Evolutionary conservation across 2,113 vertebrate species (phyloP).

Genomic region (Enhydra lutris): DNA sequence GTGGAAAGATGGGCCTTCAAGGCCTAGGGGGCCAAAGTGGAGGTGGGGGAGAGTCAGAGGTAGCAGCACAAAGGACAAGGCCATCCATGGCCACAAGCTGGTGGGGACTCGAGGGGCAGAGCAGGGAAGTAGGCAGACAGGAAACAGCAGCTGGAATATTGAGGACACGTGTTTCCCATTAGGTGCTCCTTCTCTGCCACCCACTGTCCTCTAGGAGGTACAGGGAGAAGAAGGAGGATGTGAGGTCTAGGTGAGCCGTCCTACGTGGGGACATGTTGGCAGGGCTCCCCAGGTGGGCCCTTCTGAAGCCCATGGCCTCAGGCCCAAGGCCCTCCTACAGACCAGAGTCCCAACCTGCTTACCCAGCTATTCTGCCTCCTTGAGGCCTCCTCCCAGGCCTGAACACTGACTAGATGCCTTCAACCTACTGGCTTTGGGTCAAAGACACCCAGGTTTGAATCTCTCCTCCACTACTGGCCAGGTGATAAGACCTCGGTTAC

Average conservation of each 20-base stretch:
- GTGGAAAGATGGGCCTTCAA: not conserved
- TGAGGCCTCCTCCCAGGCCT: not conserved
- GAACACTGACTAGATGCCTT: not conserved
- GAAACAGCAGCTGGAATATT: not conserved
- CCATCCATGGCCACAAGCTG: not conserved
- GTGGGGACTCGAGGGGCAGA: not conserved
- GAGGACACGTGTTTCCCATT: conserved; percentile 17
- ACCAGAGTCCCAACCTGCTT: not conserved
- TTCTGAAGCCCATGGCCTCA: not conserved
- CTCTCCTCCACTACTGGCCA: not conserved
- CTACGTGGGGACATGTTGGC: not conserved
- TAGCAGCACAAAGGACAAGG: not conserved
- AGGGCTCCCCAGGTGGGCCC: not conserved
- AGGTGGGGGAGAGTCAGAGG: not conserved
- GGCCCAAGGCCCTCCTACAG: not conserved
- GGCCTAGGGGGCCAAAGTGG: not conserved
- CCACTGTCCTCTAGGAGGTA: not conserved
- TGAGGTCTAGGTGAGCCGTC: not conserved
- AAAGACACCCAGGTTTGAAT: not conserved
- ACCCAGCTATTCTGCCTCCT: not conserved
- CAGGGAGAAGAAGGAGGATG: conserved; percentile 13
- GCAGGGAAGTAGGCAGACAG: not conserved
- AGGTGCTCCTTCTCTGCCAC: not conserved
- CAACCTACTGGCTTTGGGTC: not conserved
- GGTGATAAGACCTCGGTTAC: not conserved